These are phyloP conservation scores for Diabrotica undecimpunctata DNA, from an alignment of 1,140 invertebrate genomes.

Conservation along the genomic window DNA sequence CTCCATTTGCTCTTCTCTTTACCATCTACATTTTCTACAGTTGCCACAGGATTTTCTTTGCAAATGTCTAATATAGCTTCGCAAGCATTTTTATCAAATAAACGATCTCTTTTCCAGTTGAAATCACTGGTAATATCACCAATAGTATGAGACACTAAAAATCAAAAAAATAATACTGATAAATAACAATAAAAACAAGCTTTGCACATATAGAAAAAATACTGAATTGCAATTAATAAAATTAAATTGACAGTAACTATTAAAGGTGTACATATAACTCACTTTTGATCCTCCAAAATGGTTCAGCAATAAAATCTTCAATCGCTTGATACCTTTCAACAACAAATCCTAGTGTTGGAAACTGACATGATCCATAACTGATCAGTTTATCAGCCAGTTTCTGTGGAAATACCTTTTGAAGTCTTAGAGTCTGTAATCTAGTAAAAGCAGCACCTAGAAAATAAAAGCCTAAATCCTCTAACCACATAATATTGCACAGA, in stretches of 20 bases:
- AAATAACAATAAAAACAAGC: no score
- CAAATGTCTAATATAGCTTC: constrained; percentile 77
- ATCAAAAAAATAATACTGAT: background rate
- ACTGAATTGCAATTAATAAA: no score
- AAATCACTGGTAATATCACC: constrained; percentile 80
- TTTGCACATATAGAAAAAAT: no score
- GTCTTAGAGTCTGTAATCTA: constrained; percentile 91
- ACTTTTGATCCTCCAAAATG: constrained; percentile 91
- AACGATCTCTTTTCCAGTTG: constrained; percentile 78
- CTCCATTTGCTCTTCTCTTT: constrained; percentile 97
- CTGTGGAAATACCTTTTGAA: constrained; percentile 81
- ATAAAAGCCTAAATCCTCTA: background rate
- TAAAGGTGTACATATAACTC: constrained; percentile 16
- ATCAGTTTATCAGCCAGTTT: constrained; percentile 76
- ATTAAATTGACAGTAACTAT: no score
- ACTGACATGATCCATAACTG: constrained; percentile 97
- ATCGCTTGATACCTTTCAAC: constrained; percentile 91
- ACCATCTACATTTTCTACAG: constrained; percentile 74
- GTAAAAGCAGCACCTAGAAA: constrained; percentile 90
- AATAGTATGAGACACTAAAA: constrained; percentile 66
- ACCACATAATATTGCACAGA: no score
- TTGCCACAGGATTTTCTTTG: constrained; percentile 71
- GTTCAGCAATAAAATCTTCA: constrained; percentile 82
- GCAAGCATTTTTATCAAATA: constrained; percentile 86
- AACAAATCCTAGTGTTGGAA: constrained; percentile 96